phyloP scores from a whole-genome alignment of 2,888 invertebrate genomes.

The Gisinianus flammeolus region DNA sequence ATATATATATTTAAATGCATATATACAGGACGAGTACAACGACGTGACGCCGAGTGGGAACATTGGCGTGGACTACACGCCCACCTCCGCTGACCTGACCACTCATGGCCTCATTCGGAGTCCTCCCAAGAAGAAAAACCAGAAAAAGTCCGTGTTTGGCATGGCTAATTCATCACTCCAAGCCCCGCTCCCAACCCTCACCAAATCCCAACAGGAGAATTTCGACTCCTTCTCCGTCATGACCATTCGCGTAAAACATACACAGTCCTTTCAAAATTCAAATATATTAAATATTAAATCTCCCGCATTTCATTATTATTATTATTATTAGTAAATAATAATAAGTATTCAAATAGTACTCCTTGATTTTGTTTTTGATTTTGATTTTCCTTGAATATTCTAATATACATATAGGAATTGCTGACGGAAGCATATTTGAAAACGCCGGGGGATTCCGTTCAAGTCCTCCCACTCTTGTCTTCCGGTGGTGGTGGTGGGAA shows the following conservation, averaged over 20 bases:
- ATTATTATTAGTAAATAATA: not conserved
- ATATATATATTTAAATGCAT: not conserved
- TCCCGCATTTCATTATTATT: not conserved
- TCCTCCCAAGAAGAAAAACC: constrained; percentile 48
- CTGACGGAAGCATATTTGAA: constrained; percentile 68
- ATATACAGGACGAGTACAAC: constrained; percentile 28
- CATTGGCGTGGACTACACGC: constrained; percentile 71
- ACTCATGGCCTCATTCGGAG: constrained; percentile 64
- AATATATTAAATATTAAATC: no score
- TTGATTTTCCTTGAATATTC: not conserved
- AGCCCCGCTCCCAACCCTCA: constrained; percentile 59
- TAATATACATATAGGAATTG: constrained; percentile 65
- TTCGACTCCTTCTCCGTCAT: constrained; percentile 51
- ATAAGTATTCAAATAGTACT: no score
- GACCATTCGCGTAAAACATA: constrained; percentile 53
- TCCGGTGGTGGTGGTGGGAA: no score
- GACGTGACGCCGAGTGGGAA: constrained; percentile 69
- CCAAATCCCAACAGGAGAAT: constrained; percentile 37
- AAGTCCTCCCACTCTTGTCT: no score
- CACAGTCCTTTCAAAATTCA: no score
- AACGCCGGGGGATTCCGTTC: no score
- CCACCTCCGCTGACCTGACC: constrained; percentile 65
- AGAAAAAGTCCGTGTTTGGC: constrained; percentile 17
- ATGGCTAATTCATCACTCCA: constrained; percentile 41
- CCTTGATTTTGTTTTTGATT: not conserved